Evolutionary conservation across 2,113 vertebrate species (phyloP), one percentile per base, ranked within the genome.

Genomic region (Plecotus auritus): DNA sequence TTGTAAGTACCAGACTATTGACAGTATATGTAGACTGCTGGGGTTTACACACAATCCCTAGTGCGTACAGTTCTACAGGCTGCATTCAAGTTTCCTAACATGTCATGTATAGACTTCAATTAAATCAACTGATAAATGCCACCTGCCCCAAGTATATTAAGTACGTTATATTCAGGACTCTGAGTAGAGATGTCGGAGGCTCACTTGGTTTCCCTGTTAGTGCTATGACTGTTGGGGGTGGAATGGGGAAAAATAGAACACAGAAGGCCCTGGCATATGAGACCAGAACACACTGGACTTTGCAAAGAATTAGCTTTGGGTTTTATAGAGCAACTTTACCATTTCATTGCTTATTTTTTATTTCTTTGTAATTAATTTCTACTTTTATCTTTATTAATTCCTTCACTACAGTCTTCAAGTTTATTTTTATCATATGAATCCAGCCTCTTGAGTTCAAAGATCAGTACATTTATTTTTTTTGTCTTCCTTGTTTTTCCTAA

Each of bases 391-490:
- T 96, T 85, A 87, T 73, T 72, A 90, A 66, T 88, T 76, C 49
- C 54, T 40, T 85, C 73, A 85, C 20, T 76, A 16, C 45, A 88
- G 69, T 92, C 72, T 90, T 97, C 67, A 26, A 80, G 2, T 74
- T 93, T 94, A 87, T 77, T 97, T 94, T 85, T 88, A 59, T 91
- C 47, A 51, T 32, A 88, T 74, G 32, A 74, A 88, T 67, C 4
- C 9, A 86, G 17, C 23, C 23, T 84, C 92, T 95, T 86, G 42
- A 86, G 92, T 96, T 95, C 83, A 96, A 92, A 96, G 73, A 88
- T 78, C 47, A 77, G 30, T 61, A 74, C n/a, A 77, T 54, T 93
- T 78, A 30, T 51, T 90, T 83, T 82, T 82, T 91, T 49, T 61
- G 42, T 67, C 90, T 51, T 78, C 17, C 67, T 92, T 90, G 4